Evolutionary conservation across 2,797 vertebrate genomes (phyloP), one percentile per base, ranked within the genome.

Genomic region (Thunnus albacares): DNA sequence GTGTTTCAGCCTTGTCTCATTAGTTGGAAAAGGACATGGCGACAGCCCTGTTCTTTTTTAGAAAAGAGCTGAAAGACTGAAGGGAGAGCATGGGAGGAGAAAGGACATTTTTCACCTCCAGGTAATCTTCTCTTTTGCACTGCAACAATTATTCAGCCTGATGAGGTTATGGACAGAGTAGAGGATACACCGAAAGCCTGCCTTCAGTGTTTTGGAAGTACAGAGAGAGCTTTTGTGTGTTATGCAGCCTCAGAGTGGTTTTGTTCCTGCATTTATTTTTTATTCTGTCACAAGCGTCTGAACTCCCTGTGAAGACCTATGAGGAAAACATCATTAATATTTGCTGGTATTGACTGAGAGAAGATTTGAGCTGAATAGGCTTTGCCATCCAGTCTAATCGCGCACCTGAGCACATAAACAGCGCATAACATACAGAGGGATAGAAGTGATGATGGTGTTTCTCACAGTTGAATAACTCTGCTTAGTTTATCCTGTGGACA

Each of bases 61-160:
- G 60, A 72, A 68, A 53, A 52, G 22, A 41, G n/a, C 58, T 72
- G 51, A 79, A 67, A 65, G 75, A 66, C 24, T 69, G 33, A 81
- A 62, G 68, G 62, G 61, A 56, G 63, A 77, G 75, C 60, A 51
- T 2, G n/a, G 59, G 14, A 72, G 49, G 33, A 66, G 57, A 81
- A 74, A 84, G 83, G 83, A 86, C 80, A 84, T 90, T 85, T 85
- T 78, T 91, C 72, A 90, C 87, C 89, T 90, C 51, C 78, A 87
- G 90, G 94, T 90, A 87, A 89, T 84, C 83, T 83, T 87, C 80
- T 71, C 60, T 60, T 64, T 11, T n/a, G 35, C 76, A 77, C 81
- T 33, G 75, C 64, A 84, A 89, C 86, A 91, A 92, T 92, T 89
- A 92, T 91, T 93, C 88, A 90, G 84, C 73, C 72, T 87, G 89